Evolutionary conservation across 2,113 vertebrate genomes (phyloP).

Genomic region (Dendropsophus ebraccatus): DNA sequence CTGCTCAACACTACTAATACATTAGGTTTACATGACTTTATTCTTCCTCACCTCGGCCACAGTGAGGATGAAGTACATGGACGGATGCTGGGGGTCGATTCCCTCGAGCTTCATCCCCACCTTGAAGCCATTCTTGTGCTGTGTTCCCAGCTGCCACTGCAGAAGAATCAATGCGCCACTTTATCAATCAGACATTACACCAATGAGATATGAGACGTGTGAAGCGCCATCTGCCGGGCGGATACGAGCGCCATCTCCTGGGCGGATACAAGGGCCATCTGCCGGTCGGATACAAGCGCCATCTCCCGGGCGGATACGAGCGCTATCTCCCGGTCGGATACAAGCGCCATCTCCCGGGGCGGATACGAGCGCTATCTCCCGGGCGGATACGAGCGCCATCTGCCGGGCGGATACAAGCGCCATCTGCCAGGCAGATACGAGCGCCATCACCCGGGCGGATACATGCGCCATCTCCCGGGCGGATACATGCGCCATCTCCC

Average conservation of each 20-base stretch:
- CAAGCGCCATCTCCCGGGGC: background rate
- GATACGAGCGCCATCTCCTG: background rate
- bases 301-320: background rate
- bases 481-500: too few relatives aligned
- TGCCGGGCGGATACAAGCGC: too few relatives aligned
- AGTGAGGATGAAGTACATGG: conserved; percentile 97
- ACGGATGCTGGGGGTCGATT: conserved; percentile 94
- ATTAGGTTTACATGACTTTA: background rate
- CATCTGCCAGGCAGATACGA: too few relatives aligned
- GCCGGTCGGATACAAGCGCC: background rate
- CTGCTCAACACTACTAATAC: too few relatives aligned
- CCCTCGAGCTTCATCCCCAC: conserved; percentile 98
- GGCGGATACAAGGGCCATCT: background rate
- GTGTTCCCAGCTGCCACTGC: conserved; percentile 80
- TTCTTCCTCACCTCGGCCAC: conserved; percentile 89
- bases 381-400: background rate
- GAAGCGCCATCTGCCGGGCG: too few relatives aligned
- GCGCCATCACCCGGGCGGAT: too few relatives aligned
- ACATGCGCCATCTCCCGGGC: too few relatives aligned
- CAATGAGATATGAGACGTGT: background rate
- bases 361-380: background rate
- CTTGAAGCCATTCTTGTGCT: conserved; percentile 87
- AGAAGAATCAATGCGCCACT: conserved; percentile 52
- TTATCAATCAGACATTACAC: background rate
- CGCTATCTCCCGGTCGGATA: background rate